Evolutionary conservation across 2,797 vertebrate species (phyloP).

Genomic region (Cottoperca gobio): DNA sequence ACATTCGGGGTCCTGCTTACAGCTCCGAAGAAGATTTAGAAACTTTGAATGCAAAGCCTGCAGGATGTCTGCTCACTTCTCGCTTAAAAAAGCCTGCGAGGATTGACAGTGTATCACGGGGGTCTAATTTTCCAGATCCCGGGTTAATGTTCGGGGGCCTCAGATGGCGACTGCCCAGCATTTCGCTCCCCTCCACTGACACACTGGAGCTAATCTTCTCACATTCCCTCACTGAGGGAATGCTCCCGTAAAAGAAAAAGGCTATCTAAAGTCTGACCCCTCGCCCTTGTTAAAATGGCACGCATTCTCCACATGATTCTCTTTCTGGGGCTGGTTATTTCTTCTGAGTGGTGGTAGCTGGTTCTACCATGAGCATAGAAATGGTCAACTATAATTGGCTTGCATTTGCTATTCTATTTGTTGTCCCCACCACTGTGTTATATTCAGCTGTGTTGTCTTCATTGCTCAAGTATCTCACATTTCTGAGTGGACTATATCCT

Average conservation of each 20-base stretch:
- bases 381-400: slow-evolving; percentile 71
- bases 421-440: slow-evolving; percentile 63
- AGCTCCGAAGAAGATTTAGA: slow-evolving; percentile 69
- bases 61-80: slow-evolving; percentile 50
- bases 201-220: slow-evolving; percentile 80
- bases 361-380: slow-evolving; percentile 65
- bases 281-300: slow-evolving; percentile 79
- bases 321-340: slow-evolving; percentile 74
- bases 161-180: slow-evolving; percentile 62
- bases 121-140: slow-evolving; percentile 79
- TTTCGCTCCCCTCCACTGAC: slow-evolving; percentile 69
- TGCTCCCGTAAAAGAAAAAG: slow-evolving; percentile 83
- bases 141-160: slow-evolving; percentile 77
- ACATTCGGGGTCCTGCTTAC: slow-evolving; percentile 35
- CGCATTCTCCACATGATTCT: slow-evolving; percentile 78
- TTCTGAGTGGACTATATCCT: slow-evolving; percentile 58
- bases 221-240: slow-evolving; percentile 82
- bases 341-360: slow-evolving; percentile 68
- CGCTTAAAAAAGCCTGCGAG: slow-evolving; percentile 68
- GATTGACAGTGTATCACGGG: slow-evolving; percentile 67
- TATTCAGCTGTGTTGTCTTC: slow-evolving; percentile 63
- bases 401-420: slow-evolving; percentile 68
- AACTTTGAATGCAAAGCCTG: slow-evolving; percentile 57
- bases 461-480: slow-evolving; percentile 66
- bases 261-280: slow-evolving; percentile 84